Conservation (phyloP, 2,113 vertebrate genomes). For the Bos javanicus region DNA sequence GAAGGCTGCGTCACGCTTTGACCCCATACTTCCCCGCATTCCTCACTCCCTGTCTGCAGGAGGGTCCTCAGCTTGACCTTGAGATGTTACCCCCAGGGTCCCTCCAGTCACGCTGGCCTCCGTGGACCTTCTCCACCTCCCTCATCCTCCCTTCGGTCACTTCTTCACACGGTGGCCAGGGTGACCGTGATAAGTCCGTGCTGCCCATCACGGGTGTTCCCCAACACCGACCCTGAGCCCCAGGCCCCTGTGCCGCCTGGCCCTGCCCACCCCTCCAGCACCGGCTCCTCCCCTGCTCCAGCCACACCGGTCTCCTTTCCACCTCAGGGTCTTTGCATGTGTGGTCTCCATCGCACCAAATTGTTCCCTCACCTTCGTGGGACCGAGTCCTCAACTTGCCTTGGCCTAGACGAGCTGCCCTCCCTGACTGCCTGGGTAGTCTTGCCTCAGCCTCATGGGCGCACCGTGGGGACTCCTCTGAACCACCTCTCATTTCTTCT, state of each 20-base stretch:
- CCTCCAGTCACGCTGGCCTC: fast-evolving
- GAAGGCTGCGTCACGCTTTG: neutral
- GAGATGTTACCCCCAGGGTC: fast-evolving
- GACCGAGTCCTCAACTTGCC: neutral
- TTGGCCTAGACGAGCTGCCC: neutral
- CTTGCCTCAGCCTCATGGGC: neutral
- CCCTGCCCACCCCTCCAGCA: fast-evolving
- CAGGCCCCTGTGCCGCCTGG: fast-evolving
- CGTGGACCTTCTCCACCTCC: neutral
- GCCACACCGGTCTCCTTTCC: fast-evolving
- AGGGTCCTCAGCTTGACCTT: neutral
- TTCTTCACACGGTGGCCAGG: neutral
- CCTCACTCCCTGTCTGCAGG: fast-evolving
- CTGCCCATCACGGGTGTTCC: neutral
- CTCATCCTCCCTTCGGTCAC: neutral
- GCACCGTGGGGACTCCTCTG: fast-evolving
- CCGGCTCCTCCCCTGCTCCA: no score
- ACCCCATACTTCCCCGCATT: neutral
- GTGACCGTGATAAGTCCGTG: fast-evolving
- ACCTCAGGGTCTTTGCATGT: neutral
- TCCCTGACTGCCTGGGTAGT: fast-evolving
- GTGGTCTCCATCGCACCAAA: fast-evolving
- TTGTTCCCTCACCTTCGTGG: fast-evolving
- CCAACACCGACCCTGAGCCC: neutral
- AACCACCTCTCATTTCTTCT: no score